Evolutionary conservation across 2,113 vertebrate genomes (phyloP).

Genomic region (Delphinus delphis): DNA sequence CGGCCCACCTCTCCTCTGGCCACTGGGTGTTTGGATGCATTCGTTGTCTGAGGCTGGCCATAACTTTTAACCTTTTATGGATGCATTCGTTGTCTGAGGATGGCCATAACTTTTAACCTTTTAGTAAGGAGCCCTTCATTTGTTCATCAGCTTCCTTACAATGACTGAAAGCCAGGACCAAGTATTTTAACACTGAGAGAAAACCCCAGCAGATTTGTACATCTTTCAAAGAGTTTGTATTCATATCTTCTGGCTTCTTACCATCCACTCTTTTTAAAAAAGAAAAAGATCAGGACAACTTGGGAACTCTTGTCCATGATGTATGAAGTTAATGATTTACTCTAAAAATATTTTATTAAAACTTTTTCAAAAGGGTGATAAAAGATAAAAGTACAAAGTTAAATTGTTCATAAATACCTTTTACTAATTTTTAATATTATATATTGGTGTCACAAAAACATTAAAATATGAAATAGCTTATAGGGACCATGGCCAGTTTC

Average conservation of each 20-base stretch:
- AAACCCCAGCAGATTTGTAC: not conserved
- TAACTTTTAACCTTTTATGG: not conserved
- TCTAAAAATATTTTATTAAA: not conserved
- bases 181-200: not conserved
- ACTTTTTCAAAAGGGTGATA: not conserved
- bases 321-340: slow-evolving; percentile 9
- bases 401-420: not conserved
- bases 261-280: not conserved
- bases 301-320: not conserved
- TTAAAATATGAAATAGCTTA: not conserved
- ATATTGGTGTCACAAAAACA: not conserved
- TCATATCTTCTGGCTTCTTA: not conserved
- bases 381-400: not conserved
- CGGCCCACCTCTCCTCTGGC: not conserved
- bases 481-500: not conserved
- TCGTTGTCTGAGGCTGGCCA: not conserved
- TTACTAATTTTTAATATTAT: not conserved
- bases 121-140: not conserved
- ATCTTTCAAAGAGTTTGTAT: not conserved
- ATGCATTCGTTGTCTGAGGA: not conserved
- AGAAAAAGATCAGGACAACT: not conserved
- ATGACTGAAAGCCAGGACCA: not conserved
- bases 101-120: not conserved
- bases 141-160: not conserved
- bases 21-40: not conserved